Evolutionary conservation across 2,888 invertebrate genomes (phyloP), one percentile per base, ranked within the genome.

Genomic region (Neoaliturus tenellus): DNA sequence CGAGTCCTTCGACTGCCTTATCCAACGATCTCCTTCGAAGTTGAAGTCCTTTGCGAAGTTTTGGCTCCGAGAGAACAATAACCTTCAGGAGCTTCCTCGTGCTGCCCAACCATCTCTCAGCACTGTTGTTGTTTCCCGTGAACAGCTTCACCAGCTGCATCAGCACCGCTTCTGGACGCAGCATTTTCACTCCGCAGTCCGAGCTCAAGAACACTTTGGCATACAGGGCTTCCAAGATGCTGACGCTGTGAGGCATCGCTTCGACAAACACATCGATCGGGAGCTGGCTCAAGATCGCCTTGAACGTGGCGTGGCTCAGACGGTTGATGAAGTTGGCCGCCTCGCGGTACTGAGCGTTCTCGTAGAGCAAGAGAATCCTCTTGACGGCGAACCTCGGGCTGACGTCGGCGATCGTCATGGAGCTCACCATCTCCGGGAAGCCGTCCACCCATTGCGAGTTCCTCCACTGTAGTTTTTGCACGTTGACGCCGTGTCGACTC

Each of bases 231-330:
- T 98, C 98, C 87, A 98, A 92, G 73, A 98, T 93, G 87, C 96
- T 95, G 0, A 98, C 93, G 23, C 97, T 97, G 90, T 97, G 96
- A 0, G 98, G 98, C 90, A 98, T 92, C 1, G 97, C 95, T 88
- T 98, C 98, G n/a, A 98, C 94, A 87, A 98, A 92, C 87, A 97
- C 92, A 89, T 98, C 98, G 80, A 98, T 93, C 0, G 98, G 98
- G 86, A 98, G 92, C 67, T 88, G 88, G 20, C 86, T 84, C n/a
- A 88, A 81, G 71, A 88, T 88, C 12, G 94, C 93, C 86, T 95
- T 95, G 87, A 98, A 92, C 2, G 97, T 97, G 0, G 95, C 95
- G 55, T 95, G 94, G 4, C 96, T 96, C 23, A 98, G 92, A 62
- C 96, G 93, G 67, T 95, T 93, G 86, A 98, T 93, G 84, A 98